Evolutionary conservation across 2,113 vertebrate species (phyloP).

Genomic region (Cyanoderma ruficeps): DNA sequence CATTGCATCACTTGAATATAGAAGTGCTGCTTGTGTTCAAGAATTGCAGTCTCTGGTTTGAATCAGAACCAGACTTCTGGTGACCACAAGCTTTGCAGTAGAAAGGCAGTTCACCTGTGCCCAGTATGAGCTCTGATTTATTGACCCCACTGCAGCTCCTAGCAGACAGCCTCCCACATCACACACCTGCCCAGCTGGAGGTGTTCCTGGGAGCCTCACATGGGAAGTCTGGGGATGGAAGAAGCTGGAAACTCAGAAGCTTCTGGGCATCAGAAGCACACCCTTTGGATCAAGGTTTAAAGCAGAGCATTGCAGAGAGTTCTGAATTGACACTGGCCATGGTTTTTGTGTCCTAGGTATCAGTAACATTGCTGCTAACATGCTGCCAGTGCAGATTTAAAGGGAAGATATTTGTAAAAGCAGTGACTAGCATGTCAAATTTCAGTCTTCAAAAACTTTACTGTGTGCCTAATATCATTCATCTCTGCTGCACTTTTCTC

Average conservation of each 20-base stretch:
- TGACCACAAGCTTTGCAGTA: not conserved
- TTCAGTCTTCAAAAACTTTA: not conserved
- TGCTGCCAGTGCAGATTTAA: not conserved
- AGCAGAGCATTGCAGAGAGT: not conserved
- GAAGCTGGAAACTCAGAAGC: not conserved
- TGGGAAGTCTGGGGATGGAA: not conserved
- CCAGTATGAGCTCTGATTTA: not conserved
- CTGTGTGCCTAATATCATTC: not conserved
- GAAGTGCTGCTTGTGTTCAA: not conserved
- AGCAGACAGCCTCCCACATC: not conserved
- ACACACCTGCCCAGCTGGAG: not conserved
- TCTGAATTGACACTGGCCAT: not conserved
- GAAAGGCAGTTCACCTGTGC: not conserved
- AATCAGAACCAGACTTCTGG: not conserved
- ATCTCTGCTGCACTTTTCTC: not conserved
- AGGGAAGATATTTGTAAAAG: not conserved
- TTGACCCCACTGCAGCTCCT: not conserved
- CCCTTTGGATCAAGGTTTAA: not conserved
- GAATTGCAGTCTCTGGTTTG: not conserved
- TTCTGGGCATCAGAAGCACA: not conserved
- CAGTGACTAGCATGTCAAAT: not conserved
- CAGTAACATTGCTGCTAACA: not conserved
- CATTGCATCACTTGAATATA: not conserved
- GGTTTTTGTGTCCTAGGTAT: not conserved
- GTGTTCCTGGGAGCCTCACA: not conserved